Evolutionary conservation across 2,888 invertebrate genomes (phyloP), one percentile per base, ranked within the genome.

Genomic region (Cremastobaeus sp.): DNA sequence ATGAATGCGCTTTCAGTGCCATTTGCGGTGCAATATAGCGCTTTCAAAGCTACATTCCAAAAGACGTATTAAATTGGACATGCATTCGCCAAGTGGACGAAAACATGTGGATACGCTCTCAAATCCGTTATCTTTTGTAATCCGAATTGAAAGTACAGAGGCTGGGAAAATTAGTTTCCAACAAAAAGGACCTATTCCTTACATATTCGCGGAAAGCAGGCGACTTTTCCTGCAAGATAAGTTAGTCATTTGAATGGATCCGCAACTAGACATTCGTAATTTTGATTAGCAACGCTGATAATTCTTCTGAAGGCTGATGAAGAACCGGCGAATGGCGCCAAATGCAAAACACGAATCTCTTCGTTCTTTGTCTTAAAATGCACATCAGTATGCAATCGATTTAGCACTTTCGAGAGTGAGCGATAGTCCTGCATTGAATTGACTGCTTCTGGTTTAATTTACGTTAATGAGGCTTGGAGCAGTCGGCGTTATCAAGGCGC

Each of bases 401-500:
- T 35, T 35, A 8, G 37, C 5, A 2, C 28, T 28, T 41, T 25
- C 18, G 34, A 45, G 34, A 12, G 57, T 45, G 15, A 45, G 11
- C 30, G 14, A 32, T 4, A n/a, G 32, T 32, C 34, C 28, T 50
- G 4, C 15, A 32, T 32, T 32, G 8, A 60, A 62, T 62, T 41
- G 39, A 4, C 2, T 21, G 17, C 17, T 48, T 66, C 12, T 48
- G 41, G n/a, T n/a, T 41, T 50, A 59, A 59, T 34, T 28, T 43
- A 8, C 20, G 59, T 21, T 35, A 60, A 48, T 48, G 18, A 17
- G 15, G 21, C 41, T 35, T n/a, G 34, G 45, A 11, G 48, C 14
- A 41, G 43, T 47, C 48, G 21, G 43, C 45, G 18, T 55, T 43
- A 35, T 45, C 48, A 47, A 62, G 48, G 48, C 15, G 37, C 32